Base-by-base conservation (phyloP, 2,888 invertebrate genomes). In the Zaprionus bogoriensis region DNA sequence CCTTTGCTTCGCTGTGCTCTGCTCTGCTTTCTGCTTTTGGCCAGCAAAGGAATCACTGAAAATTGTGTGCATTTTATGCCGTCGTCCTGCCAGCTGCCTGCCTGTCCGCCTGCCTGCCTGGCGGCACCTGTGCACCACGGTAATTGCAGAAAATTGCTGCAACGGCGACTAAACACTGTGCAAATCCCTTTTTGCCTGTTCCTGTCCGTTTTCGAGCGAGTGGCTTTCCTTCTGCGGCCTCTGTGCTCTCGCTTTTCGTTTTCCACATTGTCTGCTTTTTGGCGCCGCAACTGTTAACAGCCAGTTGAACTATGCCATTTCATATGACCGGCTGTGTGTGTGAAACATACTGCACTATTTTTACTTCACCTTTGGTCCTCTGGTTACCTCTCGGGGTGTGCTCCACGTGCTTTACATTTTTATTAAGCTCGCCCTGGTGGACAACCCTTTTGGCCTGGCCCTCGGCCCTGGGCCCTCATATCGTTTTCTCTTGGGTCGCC, bases 361-460 rank as follows among this genome's bases (percentile, higher is more conserved):
- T 62, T 60, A 63, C 85, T 67, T 74, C 79, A 74, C 76, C 68
- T 72, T 76, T 59, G 38, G 62, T 64, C 61, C 84, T n/a, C n/a
- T 47, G 42, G 54, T 38, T 65, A 69, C 78, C 60, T 77, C 65
- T 55, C 36, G 59, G 72, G 54, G 23, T 47, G 50, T 38, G 41
- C 41, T 41, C 6, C 77, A 89, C 88, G 88, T 88, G 89, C 88
- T 83, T 87, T 80, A 88, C 89, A 88, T 88, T 88, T 89, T 89
- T 89, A 88, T 89, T 88, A 84, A 82, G 83, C 86, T 61, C 55
- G 50, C 45, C 53, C 55, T 17, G 14, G 7, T 44, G 45, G 39
- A 23, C 79, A 84, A 86, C 81, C 84, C 88, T 85, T 86, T 86
- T 63, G 58, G 71, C 57, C 61, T 41, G 10, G 9, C 10, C 20